These are phyloP conservation scores for Microplitis demolitor DNA, from an alignment of 1,140 invertebrate species.

Conservation along the genomic window DNA sequence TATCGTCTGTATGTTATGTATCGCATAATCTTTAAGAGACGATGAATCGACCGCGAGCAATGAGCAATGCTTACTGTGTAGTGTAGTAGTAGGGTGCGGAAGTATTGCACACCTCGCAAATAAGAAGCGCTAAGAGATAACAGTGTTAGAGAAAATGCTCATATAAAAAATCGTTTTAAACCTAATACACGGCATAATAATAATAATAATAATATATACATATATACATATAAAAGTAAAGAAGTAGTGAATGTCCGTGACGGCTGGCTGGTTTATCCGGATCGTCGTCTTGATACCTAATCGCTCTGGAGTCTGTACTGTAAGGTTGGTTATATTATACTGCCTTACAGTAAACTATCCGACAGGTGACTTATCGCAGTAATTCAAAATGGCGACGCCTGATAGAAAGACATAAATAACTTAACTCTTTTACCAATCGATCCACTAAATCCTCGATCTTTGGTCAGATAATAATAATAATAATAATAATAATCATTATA, in stretches of 20 bases:
- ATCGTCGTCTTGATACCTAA: constrained; percentile 12
- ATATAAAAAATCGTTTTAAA: too few relatives aligned
- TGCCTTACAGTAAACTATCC: neutral
- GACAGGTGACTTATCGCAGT: constrained; percentile 16
- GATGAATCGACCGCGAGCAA: neutral
- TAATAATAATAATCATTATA: neutral
- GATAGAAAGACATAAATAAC: neutral
- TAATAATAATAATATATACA: too few relatives aligned
- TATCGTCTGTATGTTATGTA: too few relatives aligned
- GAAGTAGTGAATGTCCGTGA: constrained; percentile 33
- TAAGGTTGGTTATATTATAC: neutral
- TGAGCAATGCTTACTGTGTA: neutral
- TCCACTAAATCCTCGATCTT: neutral
- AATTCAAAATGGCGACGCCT: constrained; percentile 15
- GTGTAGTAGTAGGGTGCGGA: neutral
- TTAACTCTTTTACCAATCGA: neutral
- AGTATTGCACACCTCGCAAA: neutral
- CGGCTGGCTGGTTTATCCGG: constrained; percentile 36
- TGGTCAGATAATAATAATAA: neutral
- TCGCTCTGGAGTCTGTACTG: neutral
- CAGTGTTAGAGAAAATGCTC: neutral
- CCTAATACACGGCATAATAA: too few relatives aligned
- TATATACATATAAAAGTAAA: neutral
- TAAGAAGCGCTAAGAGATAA: neutral
- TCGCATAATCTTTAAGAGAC: neutral